Base-by-base conservation (phyloP, 2,797 vertebrate species). In the Phrynocephalus guinanensis region DNA sequence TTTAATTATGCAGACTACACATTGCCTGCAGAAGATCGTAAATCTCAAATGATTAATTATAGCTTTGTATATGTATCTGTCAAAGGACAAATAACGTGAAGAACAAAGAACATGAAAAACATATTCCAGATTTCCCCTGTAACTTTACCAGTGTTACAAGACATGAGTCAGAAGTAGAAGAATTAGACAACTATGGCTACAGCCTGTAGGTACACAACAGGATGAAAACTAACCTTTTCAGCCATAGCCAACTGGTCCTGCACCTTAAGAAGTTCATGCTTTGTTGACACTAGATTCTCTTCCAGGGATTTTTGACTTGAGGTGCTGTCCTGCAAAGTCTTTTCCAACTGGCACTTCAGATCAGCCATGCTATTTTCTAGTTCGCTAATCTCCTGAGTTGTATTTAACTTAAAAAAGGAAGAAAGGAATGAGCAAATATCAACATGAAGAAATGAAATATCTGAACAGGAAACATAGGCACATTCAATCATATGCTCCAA, bases 241-340 rank as follows among this genome's bases (percentile, higher is more conserved):
- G 99, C 97, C 95, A 98, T 85, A 56, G 96, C 89, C 44, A 99
- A 96, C 95, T 99, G 98, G 89, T 99, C 98, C 95, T 98, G 98
- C 86, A 99, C 97, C 91, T 96, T 97, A 77, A 99, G 97, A 8
- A 99, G 96, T 63, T 99, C 97, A 0, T 99, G 99, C 91, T 98
- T 99, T 86, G 98, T 97, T 1, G 97, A 96, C 22, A 97, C 95
- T 80, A 99, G 97, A 94, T 97, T 97, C 79, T 99, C 97, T 94
- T 99, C 98, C 95, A 99, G 95, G 87, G 97, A 97, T 94, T 97
- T 98, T 85, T 99, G 97, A 79, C 96, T 98, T 87, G 97, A 97
- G 18, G 96, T 96, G 75, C 95, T 98, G 91, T 97, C 96, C 8
- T 91, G 97, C 76, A 99, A 94, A 50, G 98, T 97, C 93, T 97